These are phyloP conservation scores for Tokudaia muenninki DNA, from an alignment of 2,797 vertebrate species.

Conservation along the genomic window DNA sequence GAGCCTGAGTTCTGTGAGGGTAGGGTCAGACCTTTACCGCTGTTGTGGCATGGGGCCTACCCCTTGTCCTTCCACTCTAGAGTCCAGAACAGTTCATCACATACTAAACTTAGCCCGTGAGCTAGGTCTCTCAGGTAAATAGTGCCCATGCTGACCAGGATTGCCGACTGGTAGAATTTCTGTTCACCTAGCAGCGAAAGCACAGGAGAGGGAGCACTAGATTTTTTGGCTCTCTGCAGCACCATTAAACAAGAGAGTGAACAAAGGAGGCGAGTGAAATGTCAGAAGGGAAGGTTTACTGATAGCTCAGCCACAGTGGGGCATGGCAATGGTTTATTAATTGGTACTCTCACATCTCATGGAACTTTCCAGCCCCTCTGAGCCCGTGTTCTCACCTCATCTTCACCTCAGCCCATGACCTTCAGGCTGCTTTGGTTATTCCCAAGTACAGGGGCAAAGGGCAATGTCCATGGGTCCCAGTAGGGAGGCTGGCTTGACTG, in stretches of 20 bases:
- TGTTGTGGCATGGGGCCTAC: neutral
- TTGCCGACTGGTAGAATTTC: neutral
- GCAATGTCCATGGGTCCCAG: neutral
- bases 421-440: neutral
- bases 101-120: neutral
- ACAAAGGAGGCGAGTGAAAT: constrained; percentile 6
- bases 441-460: neutral
- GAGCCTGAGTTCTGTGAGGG: neutral
- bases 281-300: neutral
- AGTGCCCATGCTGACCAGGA: neutral
- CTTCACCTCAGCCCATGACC: neutral
- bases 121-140: neutral
- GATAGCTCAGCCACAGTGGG: neutral
- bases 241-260: neutral
- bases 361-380: neutral
- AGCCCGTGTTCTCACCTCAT: neutral
- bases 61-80: neutral
- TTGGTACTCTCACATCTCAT: neutral
- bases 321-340: neutral
- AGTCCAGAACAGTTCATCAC: neutral
- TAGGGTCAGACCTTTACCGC: neutral
- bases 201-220: neutral
- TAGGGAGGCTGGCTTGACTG: neutral
- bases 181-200: neutral
- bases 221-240: neutral